Evolutionary conservation across 2,888 invertebrate genomes (phyloP), one percentile per base, ranked within the genome.

Genomic region (Cylloceria caligata): DNA sequence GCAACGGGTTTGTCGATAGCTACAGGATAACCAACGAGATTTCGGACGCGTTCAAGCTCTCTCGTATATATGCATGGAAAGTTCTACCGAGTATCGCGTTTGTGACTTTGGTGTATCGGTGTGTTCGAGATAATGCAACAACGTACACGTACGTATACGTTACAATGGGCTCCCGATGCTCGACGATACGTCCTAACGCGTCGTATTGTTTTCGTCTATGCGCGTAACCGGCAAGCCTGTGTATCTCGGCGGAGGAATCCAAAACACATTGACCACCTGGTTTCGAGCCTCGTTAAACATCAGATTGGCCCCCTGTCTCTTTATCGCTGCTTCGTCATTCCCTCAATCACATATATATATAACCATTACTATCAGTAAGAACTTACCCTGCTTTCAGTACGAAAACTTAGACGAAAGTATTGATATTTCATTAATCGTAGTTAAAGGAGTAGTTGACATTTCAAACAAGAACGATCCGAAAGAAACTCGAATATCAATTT

Each of bases 281-380:
- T 81, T 76, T 67, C 60, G 72, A 57, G 49, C 64, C 75, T 60
- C 64, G 76, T 76, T 76, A 49, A 80, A 64, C 47, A 34, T 19
- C 30, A 62, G 62, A 67, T 60, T 65, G 27, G 64, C 47, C 36
- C 16, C 34, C 52, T 3, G 52, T 24, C 13, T 9, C 24, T 1
- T 11, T 13, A 24, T 52, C 24, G 21, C 11, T 21, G 13, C 2
- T 11, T 52, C 24, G 52, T 9, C 52, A 24, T 52, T 49, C 47
- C 47, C 19, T 49, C 19, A 19, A 1, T 2, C 47, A 39, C 39
- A 39, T 39, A 39, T 39, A n/a, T n/a, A n/a, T n/a, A n/a, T n/a
- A n/a, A n/a, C n/a, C n/a, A n/a, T n/a, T n/a, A n/a, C n/a, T n/a
- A n/a, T n/a, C n/a, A n/a, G n/a, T n/a, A n/a, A n/a, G n/a, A n/a